Evolutionary conservation across 2,888 invertebrate genomes (phyloP).

Genomic region (Formica aserva): DNA sequence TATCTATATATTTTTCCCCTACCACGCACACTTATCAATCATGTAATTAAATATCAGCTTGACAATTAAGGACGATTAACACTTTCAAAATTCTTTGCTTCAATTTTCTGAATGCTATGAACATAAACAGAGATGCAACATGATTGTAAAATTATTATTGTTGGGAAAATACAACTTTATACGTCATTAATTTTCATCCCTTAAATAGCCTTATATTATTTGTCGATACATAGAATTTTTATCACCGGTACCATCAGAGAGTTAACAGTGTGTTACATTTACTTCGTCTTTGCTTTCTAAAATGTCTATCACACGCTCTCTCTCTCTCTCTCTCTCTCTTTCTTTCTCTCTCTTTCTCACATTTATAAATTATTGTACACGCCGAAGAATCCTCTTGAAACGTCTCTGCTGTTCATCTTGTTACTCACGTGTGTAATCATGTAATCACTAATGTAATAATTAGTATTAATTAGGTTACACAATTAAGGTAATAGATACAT

Average conservation of each 20-base stretch:
- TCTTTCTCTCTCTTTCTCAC: conserved; percentile 29
- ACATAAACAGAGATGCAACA: conserved; percentile 4
- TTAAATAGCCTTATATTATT: conserved; percentile 84
- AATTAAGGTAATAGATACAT: conserved; percentile 62
- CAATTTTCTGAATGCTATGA: not conserved
- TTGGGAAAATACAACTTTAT: conserved; percentile 25
- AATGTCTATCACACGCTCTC: conserved; percentile 31
- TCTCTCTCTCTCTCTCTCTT: conserved; percentile 25
- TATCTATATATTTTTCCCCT: not conserved
- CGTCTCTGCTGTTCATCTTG: conserved; percentile 29
- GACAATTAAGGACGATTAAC: conserved; percentile 6
- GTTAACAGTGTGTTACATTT: conserved; percentile 77
- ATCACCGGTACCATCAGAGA: conserved; percentile 75
- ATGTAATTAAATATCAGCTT: not conserved
- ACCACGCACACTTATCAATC: not conserved
- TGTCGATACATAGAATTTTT: conserved; percentile 83
- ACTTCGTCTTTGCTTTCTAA: conserved; percentile 58
- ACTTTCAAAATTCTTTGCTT: not conserved
- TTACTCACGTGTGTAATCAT: conserved; percentile 35
- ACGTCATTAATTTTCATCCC: conserved; percentile 65
- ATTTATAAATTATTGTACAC: conserved; percentile 66
- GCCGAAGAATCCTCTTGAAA: conserved; percentile 32
- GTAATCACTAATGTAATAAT: conserved; percentile 33
- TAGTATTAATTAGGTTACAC: conserved; percentile 63
- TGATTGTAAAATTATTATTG: not conserved